Conservation (phyloP, 2,113 vertebrate species). For the Ctenomys sociabilis region DNA sequence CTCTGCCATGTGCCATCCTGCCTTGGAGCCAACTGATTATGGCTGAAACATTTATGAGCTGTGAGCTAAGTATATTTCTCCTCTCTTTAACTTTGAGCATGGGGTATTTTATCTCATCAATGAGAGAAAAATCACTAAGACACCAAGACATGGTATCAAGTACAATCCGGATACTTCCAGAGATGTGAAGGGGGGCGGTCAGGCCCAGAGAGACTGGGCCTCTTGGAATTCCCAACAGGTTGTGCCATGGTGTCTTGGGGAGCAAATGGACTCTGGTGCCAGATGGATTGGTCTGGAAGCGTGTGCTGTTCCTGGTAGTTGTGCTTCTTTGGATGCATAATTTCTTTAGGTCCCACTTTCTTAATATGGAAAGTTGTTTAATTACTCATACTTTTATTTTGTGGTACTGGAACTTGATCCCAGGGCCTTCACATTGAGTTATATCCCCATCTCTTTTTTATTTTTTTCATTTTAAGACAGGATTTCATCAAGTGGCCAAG, state of each 20-base stretch:
- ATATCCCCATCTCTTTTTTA: background rate
- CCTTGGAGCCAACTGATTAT: background rate
- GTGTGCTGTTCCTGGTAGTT: background rate
- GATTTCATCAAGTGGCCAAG: background rate
- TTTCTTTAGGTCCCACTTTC: background rate
- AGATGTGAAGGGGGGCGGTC: background rate
- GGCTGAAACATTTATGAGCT: background rate
- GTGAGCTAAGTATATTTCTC: background rate
- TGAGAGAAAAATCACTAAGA: background rate
- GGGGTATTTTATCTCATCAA: background rate
- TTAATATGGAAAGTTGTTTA: background rate
- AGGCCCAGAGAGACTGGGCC: background rate
- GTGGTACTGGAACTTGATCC: background rate
- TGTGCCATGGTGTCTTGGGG: accelerated
- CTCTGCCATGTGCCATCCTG: background rate
- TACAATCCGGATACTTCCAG: background rate
- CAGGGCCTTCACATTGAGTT: background rate
- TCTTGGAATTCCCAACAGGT: background rate
- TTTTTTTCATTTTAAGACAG: background rate
- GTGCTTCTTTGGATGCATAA: background rate
- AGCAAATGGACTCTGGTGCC: background rate
- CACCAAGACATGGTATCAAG: background rate
- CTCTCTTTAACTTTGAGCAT: background rate
- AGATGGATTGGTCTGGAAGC: background rate
- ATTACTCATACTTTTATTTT: background rate